Percentiles rank a stretch among this genome's conserved stretches.
phyloP scores from a whole-genome alignment of 2,113 vertebrate species.

The Scartelaos histophorus region DNA sequence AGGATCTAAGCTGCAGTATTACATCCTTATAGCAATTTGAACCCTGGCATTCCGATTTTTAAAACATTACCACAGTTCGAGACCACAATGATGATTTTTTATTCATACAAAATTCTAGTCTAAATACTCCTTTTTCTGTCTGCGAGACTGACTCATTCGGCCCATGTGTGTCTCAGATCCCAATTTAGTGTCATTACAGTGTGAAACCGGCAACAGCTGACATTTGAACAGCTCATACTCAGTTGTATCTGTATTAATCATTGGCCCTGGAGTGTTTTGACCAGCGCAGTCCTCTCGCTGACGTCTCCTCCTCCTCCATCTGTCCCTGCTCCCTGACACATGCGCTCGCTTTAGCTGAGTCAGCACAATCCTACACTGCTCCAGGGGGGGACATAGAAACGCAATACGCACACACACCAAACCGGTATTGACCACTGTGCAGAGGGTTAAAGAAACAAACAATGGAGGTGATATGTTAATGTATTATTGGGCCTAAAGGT shows the following conservation, averaged over 20 bases:
- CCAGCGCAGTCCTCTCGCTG: slow-evolving; percentile 21
- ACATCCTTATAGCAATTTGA: not conserved
- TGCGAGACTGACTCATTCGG: slow-evolving; percentile 2
- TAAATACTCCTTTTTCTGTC: slow-evolving; percentile 4
- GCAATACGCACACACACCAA: no score
- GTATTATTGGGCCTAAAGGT: no score
- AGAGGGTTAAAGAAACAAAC: not conserved
- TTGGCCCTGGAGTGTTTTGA: slow-evolving; percentile 9
- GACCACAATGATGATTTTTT: no score
- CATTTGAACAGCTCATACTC: slow-evolving; percentile 19
- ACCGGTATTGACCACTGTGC: not conserved
- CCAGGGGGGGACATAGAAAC: no score
- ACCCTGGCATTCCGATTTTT: not conserved
- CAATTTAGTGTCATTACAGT: slow-evolving; percentile 11
- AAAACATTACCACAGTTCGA: not conserved
- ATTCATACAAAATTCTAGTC: not conserved
- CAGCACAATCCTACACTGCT: slow-evolving; percentile 49
- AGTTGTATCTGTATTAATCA: slow-evolving; percentile 18
- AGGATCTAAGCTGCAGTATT: no score
- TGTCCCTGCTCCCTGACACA: slow-evolving; percentile 68
- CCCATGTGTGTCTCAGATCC: slow-evolving; percentile 22
- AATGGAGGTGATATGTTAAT: no score
- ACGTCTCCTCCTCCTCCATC: slow-evolving; percentile 63
- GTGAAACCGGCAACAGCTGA: slow-evolving; percentile 39
- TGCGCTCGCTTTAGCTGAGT: slow-evolving; percentile 62